Conservation (phyloP, 37 sponge, comb jelly and placozoan genomes). For the Dysidea cf. avara region DNA sequence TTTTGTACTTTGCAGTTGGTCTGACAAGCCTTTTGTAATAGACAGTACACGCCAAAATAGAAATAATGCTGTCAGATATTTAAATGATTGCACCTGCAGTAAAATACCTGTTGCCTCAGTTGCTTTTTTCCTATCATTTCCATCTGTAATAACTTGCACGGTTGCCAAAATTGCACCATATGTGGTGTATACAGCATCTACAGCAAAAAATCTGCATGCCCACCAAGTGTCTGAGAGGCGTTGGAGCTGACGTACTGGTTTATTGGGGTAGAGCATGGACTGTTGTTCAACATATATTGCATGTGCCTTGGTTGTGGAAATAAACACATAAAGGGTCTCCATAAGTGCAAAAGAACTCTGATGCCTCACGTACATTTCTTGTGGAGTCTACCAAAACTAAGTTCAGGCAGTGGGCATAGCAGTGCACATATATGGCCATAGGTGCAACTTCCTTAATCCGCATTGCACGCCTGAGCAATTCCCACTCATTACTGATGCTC, state of each 20-base stretch:
- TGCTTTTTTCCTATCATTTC: too few species aligned
- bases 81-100: too few species aligned
- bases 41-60: too few species aligned
- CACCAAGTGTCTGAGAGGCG: constrained; percentile 35
- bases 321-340: constrained; percentile 39
- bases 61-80: too few species aligned
- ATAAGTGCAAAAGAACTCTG: constrained; percentile 44
- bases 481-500: constrained; percentile 64
- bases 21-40: too few species aligned
- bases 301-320: constrained; percentile 46
- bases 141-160: constrained; percentile 43
- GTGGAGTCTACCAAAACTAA: too few species aligned
- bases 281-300: constrained; percentile 25
- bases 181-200: constrained; percentile 26
- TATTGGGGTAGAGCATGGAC: constrained; percentile 27
- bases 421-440: too few species aligned
- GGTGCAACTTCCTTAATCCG: constrained; percentile 44
- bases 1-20: too few species aligned
- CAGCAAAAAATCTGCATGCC: constrained; percentile 29
- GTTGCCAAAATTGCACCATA: constrained; percentile 60
- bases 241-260: too few species aligned
- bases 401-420: constrained; percentile 20
- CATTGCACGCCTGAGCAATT: constrained; percentile 32
- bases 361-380: too few species aligned
- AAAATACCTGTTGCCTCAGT: too few species aligned